Evolutionary conservation across 2,888 invertebrate species (phyloP).

Genomic region (Dorcus parallelipipedus): DNA sequence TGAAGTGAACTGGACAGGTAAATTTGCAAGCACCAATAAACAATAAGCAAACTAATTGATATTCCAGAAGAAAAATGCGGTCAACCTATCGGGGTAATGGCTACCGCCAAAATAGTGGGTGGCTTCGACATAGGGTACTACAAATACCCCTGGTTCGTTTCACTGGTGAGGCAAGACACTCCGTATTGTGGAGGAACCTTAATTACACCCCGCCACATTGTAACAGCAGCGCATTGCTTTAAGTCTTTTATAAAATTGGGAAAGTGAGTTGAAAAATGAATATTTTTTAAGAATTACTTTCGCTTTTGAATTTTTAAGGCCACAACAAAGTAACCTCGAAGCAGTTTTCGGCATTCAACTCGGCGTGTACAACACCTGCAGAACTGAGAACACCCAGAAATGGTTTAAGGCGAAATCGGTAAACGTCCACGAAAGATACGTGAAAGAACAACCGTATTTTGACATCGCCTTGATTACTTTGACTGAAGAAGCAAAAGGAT

Average conservation of each 20-base stretch:
- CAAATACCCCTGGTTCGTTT: conserved; percentile 46
- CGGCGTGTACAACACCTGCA: conserved; percentile 43
- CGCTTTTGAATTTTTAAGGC: conserved; percentile 4
- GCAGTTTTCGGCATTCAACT: conserved; percentile 37
- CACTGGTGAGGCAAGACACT: conserved; percentile 33
- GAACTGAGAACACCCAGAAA: conserved; percentile 34
- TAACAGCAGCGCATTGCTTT: conserved; percentile 48
- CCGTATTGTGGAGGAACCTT: conserved; percentile 41
- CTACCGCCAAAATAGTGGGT: conserved; percentile 37
- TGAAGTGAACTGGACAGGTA: too few species aligned
- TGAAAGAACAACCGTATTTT: conserved; percentile 38
- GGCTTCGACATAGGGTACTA: conserved; percentile 46
- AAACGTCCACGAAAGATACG: conserved; percentile 41
- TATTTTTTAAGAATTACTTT: neutral
- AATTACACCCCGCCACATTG: conserved; percentile 37
- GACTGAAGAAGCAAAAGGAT: conserved; percentile 31
- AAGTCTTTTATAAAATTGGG: conserved; percentile 27
- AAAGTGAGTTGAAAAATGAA: conserved; percentile 19
- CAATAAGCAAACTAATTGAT: too few species aligned
- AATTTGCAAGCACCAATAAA: too few species aligned
- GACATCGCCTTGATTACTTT: conserved; percentile 43
- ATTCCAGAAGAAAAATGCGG: conserved; percentile 29
- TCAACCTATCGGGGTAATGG: conserved; percentile 28
- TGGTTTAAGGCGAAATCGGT: conserved; percentile 38
- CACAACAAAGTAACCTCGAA: conserved; percentile 30